Base-by-base conservation (phyloP, 2,888 invertebrate species). In the Dascillus cervinus region DNA sequence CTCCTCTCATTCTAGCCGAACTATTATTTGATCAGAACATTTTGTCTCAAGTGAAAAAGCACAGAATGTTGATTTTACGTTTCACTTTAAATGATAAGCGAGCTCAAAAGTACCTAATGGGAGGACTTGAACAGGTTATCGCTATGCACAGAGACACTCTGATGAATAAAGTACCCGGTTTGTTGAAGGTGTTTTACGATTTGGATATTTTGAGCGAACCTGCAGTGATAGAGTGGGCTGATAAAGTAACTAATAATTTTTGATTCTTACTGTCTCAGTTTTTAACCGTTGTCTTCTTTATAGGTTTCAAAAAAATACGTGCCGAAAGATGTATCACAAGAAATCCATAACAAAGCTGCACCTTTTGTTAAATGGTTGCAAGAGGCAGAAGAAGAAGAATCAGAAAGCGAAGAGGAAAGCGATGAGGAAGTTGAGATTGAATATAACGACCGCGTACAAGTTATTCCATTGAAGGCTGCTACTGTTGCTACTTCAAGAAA, bases 321-420 rank as follows among this genome's bases (percentile, higher is more conserved):
- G 26, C 73, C 82, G 34, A 86, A 86, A 61, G 96, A 97, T 63
- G 67, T 94, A 37, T 82, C 86, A 38, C 82, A 84, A 39, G 92
- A 96, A 62, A 92, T 98, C 58, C 86, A 91, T 50, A 81, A 83
- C 43, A 85, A 87, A 58, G 95, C 94, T 29, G 80, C 82, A 56
- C 92, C 92, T 34, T 94, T 98, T 68, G 77, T 98, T 40, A 90
- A 84, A 56, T 98, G 98, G 98, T 75, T 98, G 50, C 80, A 87
- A 63, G 94, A 97, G 62, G 97, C 97, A 37, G 95, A 95, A 59
- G 95, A 95, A 64, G 91, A 91, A 60, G 84, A 84, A 43, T 83
- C 82, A 12, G 79, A 78, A 13, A 79, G 80, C 32, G 81, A 79
- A 35, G 84, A 83, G 43, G 80, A 80, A 24, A 73, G 73, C 49